phyloP scores from a whole-genome alignment of 2,797 vertebrate genomes.

The Gobio occitaniae region DNA sequence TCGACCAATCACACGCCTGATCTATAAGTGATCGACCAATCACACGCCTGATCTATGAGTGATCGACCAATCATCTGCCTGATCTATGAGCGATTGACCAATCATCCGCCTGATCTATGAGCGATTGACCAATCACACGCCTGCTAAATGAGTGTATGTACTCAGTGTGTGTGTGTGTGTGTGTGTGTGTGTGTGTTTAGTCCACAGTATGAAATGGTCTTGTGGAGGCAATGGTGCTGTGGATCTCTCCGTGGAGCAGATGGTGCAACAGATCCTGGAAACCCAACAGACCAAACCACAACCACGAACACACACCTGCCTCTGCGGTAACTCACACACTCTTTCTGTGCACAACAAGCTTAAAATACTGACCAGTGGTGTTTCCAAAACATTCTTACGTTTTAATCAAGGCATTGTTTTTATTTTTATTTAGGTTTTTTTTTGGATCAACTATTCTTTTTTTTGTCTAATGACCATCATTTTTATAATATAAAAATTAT shows the following conservation, averaged over 20 bases:
- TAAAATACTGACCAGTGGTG: neutral
- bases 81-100: neutral
- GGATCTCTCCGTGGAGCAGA: conserved; percentile 86
- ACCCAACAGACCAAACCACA: conserved; percentile 87
- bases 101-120: neutral
- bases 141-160: neutral
- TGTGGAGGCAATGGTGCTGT: conserved; percentile 68
- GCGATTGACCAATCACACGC: no score
- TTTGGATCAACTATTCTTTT: neutral
- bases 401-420: neutral
- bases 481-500: no score
- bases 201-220: conserved; percentile 87
- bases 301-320: conserved; percentile 88
- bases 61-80: neutral
- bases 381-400: no score
- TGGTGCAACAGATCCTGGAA: conserved; percentile 89
- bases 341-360: neutral
- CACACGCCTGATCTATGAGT: neutral
- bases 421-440: neutral
- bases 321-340: conserved; percentile 76
- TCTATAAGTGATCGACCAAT: neutral
- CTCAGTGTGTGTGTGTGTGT: conserved; percentile 13
- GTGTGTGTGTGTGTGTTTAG: conserved; percentile 66
- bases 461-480: neutral
- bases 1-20: neutral